Conservation (phyloP, 1,140 invertebrate genomes). For the Drosophila leontia region DNA sequence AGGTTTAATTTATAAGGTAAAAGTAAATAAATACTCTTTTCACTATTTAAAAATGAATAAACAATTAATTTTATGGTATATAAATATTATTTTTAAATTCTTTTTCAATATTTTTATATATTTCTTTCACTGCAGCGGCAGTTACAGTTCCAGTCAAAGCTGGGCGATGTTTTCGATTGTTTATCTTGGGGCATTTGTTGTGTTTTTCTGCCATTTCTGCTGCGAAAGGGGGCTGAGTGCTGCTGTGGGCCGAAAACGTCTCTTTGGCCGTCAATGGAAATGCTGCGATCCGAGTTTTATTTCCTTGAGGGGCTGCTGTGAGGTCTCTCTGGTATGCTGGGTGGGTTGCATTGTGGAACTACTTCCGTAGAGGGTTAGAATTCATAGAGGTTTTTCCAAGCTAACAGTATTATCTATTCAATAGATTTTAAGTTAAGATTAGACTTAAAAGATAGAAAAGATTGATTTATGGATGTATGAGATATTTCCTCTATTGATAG, state of each 20-base stretch:
- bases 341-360: constrained; percentile 14
- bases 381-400: not conserved
- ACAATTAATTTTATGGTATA: not conserved
- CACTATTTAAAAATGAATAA: not conserved
- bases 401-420: not conserved
- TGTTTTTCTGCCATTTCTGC: constrained; percentile 37
- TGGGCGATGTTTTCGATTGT: constrained; percentile 57
- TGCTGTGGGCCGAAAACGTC: constrained; percentile 40
- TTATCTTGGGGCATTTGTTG: constrained; percentile 57
- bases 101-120: not conserved
- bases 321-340: not conserved
- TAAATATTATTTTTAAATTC: not conserved
- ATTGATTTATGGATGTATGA: not conserved
- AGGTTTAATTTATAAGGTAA: not conserved
- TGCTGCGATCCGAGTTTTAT: constrained; percentile 30
- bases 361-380: constrained; percentile 18
- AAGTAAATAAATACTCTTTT: not conserved
- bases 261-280: constrained; percentile 30
- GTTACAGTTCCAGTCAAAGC: constrained; percentile 4
- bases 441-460: not conserved
- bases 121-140: constrained; percentile 15
- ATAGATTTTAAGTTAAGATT: not conserved
- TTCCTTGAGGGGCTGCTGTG: constrained; percentile 50
- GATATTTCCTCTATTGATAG: no score
- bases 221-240: constrained; percentile 37